Evolutionary conservation across 2,888 invertebrate genomes (phyloP).

Genomic region (Allacma fusca): DNA sequence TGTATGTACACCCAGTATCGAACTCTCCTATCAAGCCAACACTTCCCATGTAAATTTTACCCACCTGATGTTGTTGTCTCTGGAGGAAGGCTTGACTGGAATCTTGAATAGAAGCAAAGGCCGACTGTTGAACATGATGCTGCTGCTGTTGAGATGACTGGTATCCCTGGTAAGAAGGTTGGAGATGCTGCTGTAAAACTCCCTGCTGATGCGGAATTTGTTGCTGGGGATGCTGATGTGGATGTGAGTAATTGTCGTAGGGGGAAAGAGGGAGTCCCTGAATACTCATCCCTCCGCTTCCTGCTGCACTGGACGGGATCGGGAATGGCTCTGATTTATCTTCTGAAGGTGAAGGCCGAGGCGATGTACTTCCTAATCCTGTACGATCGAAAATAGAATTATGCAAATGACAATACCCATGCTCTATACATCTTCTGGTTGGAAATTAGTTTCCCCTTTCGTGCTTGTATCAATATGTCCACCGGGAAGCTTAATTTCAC

Average conservation of each 20-base stretch:
- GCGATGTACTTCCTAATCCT: constrained; percentile 64
- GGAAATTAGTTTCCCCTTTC: too few relatives aligned
- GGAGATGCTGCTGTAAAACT: constrained; percentile 62
- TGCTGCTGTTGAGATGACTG: constrained; percentile 60
- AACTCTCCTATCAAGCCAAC: too few relatives aligned
- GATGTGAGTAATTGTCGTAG: constrained; percentile 58
- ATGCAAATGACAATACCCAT: not conserved
- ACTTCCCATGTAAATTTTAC: constrained; percentile 15
- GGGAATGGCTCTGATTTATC: constrained; percentile 62
- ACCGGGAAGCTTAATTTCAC: too few relatives aligned
- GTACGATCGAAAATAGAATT: not conserved
- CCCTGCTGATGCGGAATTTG: constrained; percentile 65
- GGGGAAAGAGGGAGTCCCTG: constrained; percentile 51
- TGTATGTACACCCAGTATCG: too few relatives aligned
- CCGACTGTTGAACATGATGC: constrained; percentile 63
- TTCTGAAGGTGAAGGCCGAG: constrained; percentile 63
- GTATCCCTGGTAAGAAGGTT: constrained; percentile 44
- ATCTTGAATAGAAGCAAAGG: constrained; percentile 61
- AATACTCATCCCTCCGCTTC: constrained; percentile 45
- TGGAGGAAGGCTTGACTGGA: constrained; percentile 58
- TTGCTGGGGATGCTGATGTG: constrained; percentile 47
- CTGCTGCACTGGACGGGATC: constrained; percentile 57
- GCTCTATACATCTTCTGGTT: too few relatives aligned
- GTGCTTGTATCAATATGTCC: too few relatives aligned
- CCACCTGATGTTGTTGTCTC: constrained; percentile 51